Percentiles rank a stretch among this genome's conserved stretches.
These are phyloP conservation scores for Scelioninae gen. 1 DNA, from an alignment of 2,888 invertebrate species.

Conservation along the genomic window DNA sequence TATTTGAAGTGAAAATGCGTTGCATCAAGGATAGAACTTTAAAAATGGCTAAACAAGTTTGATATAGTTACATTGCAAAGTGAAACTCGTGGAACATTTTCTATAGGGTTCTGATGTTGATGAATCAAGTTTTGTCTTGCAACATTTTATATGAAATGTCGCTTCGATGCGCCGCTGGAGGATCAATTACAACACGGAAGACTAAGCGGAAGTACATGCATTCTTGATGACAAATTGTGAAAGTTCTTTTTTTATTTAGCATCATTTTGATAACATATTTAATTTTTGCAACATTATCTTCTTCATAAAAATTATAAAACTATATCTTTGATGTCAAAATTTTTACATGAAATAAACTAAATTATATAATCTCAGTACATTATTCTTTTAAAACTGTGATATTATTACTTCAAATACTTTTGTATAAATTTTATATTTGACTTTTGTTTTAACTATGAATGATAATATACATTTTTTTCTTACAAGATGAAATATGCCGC, in stretches of 20 bases:
- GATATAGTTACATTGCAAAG: constrained; percentile 73
- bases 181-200: constrained; percentile 66
- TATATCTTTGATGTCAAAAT: no score
- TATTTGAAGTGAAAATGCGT: no score
- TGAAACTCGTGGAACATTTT: constrained; percentile 78
- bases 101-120: constrained; percentile 75
- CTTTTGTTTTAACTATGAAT: constrained; percentile 12
- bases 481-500: constrained; percentile 30
- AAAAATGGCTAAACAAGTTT: constrained; percentile 15
- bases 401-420: not conserved
- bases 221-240: constrained; percentile 28
- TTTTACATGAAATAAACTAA: no score
- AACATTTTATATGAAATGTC: constrained; percentile 35
- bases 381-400: no score
- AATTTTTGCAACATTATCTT: constrained; percentile 29
- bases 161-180: constrained; percentile 35
- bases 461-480: constrained; percentile 22
- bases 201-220: constrained; percentile 41
- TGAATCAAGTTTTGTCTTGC: constrained; percentile 47
- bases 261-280: not conserved
- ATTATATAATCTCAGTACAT: no score
- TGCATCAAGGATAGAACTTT: no score
- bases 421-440: not conserved
- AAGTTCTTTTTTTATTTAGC: constrained; percentile 15
- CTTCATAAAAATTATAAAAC: no score